Evolutionary conservation across 2,797 vertebrate species (phyloP), one percentile per base, ranked within the genome.

Genomic region (Danio kyathit): DNA sequence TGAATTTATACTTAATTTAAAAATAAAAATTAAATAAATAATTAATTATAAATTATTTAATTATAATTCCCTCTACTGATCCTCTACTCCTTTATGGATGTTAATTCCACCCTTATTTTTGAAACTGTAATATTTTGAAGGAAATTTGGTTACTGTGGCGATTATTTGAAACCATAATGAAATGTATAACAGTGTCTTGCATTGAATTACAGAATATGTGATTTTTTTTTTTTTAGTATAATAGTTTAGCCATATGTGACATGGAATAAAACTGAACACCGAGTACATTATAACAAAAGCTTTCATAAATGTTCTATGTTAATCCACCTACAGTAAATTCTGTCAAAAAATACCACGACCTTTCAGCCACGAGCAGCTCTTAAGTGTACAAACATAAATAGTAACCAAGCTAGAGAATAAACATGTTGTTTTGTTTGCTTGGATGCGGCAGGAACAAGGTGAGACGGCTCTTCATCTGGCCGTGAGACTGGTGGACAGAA

Each of bases 381-480:
- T 12, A 29, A n/a, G n/a, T 16, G 6, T 17, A 29, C 40, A 65
- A 65, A 54, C 60, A 8, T 13, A 11, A 71, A 10, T 17, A 41
- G 14, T 6, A 54, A 71, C 54, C 41, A 65, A 65, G 7, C 60
- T 54, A 6, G 11, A 54, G 49, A 54, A 21, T 66, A 60, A 5
- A 52, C 10, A 1, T 6, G 10, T 19, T 76, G 12, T 44, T 7
- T 12, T 19, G 7, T 56, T 54, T 76, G 74, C 6, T 48, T 77
- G 72, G 49, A 46, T 52, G 72, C 83, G 83, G 6, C 87, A 99
- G 98, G 98, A 99, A 87, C 97, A 97, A 61, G 97, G 97, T 0
- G 98, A 99, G 91, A 99, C 98, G 0, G 97, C 97, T 0, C 96
- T 99, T 74, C 98, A 99, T 84, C 95, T 99, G 3, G 98, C 98